Evolutionary conservation across 1,140 invertebrate species (phyloP).

Genomic region (Gyrodactylus salaris): DNA sequence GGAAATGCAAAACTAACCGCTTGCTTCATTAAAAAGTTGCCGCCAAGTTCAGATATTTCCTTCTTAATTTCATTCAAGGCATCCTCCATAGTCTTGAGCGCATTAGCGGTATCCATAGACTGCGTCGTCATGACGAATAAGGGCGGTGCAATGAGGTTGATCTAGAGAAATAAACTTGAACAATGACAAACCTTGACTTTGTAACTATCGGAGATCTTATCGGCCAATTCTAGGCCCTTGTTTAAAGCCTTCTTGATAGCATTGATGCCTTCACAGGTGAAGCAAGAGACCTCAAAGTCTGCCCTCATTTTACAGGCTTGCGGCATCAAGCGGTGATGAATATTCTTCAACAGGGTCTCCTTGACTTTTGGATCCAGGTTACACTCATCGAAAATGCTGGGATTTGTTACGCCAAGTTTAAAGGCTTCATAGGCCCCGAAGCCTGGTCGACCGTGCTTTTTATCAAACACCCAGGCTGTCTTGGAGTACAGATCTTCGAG

Average conservation of each 20-base stretch:
- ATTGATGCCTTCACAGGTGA: constrained; percentile 91
- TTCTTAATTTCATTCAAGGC: constrained; percentile 53
- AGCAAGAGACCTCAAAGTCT: constrained; percentile 85
- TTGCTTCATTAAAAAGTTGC: constrained; percentile 72
- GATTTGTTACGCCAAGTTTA: constrained; percentile 12
- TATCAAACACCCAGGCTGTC: constrained; percentile 96
- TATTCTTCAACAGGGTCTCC: constrained; percentile 61
- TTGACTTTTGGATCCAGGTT: constrained; percentile 63
- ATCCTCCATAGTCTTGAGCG: constrained; percentile 33
- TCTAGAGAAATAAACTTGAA: no score
- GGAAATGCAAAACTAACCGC: constrained; percentile 30
- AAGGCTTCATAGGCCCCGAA: neutral
- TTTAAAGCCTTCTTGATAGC: constrained; percentile 71
- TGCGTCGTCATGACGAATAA: constrained; percentile 91
- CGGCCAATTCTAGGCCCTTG: constrained; percentile 52
- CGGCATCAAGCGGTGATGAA: constrained; percentile 71
- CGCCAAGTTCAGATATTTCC: constrained; percentile 44
- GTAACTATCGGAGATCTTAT: constrained; percentile 39
- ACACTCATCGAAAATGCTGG: constrained; percentile 61
- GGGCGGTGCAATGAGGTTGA: constrained; percentile 90
- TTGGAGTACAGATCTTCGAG: constrained; percentile 72
- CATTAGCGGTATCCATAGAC: constrained; percentile 70
- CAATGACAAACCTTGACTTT: no score
- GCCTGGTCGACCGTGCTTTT: constrained; percentile 72
- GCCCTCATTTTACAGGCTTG: constrained; percentile 74